Conservation (phyloP, 2,113 vertebrate species). For the Oceanodroma tethys region DNA sequence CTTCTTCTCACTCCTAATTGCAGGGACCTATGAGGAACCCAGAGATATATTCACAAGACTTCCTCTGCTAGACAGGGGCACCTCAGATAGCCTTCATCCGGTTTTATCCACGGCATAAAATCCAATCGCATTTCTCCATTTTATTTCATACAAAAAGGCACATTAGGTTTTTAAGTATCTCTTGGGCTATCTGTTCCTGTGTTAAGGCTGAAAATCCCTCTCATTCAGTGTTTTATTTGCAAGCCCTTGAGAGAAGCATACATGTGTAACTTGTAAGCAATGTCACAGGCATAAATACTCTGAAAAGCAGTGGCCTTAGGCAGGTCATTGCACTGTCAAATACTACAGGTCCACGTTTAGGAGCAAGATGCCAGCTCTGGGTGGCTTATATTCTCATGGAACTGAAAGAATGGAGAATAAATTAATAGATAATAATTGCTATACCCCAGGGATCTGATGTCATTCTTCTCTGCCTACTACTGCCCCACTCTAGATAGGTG, state of each 20-base stretch:
- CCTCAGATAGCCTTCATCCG: background rate
- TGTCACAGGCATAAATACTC: background rate
- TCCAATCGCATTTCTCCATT: fast-evolving
- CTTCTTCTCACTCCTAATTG: background rate
- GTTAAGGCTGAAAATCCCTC: background rate
- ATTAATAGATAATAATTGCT: background rate
- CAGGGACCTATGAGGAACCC: background rate
- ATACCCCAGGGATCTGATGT: background rate
- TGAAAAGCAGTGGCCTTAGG: background rate
- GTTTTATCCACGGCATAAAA: background rate
- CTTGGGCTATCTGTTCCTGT: background rate
- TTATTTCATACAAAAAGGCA: background rate
- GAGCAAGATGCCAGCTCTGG: background rate
- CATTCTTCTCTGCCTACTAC: background rate
- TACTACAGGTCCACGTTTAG: background rate
- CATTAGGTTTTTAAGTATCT: background rate
- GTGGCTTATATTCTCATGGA: background rate
- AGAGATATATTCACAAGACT: background rate
- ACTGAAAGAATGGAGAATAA: background rate
- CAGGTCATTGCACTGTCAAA: background rate
- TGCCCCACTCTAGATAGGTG: background rate
- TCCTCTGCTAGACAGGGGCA: background rate
- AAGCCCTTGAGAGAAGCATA: background rate
- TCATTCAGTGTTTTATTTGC: background rate
- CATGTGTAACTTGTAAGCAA: background rate